These are phyloP conservation scores for Pseudocheirus occidentalis DNA, from an alignment of 2,797 vertebrate species.

Conservation along the genomic window DNA sequence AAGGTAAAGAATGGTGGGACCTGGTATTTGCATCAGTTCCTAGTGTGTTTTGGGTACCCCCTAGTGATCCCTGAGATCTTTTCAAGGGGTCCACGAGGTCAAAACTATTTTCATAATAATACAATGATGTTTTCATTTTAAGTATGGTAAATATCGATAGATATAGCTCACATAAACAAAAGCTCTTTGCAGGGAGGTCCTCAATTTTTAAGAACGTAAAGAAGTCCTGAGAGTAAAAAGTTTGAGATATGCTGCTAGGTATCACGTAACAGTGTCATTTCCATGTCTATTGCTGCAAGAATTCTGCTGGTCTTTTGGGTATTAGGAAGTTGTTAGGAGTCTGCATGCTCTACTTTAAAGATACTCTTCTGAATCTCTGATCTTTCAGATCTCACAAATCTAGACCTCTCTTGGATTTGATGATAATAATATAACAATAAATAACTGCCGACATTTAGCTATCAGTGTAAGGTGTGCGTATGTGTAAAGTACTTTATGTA, in stretches of 20 bases:
- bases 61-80: slow-evolving; percentile 44
- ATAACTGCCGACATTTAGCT: neutral
- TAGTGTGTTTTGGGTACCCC: neutral
- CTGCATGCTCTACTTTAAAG: slow-evolving; percentile 6
- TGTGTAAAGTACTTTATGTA: neutral
- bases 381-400: slow-evolving; percentile 32
- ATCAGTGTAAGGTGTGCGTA: neutral
- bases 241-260: slow-evolving; percentile 24
- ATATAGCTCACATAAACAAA: neutral
- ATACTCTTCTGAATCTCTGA: slow-evolving; percentile 2
- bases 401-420: neutral
- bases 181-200: neutral
- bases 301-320: slow-evolving; percentile 35
- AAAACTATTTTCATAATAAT: neutral
- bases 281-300: slow-evolving; percentile 19
- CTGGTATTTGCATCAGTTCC: neutral
- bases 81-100: neutral
- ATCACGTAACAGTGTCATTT: slow-evolving; percentile 2
- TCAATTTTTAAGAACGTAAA: neutral
- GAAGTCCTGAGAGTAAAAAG: neutral
- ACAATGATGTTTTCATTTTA: neutral
- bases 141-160: neutral
- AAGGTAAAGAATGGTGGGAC: slow-evolving; percentile 44
- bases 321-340: slow-evolving; percentile 28
- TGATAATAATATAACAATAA: neutral